These are phyloP conservation scores for Empidonax alnorum DNA, from an alignment of 2,113 vertebrate genomes.

Conservation along the genomic window DNA sequence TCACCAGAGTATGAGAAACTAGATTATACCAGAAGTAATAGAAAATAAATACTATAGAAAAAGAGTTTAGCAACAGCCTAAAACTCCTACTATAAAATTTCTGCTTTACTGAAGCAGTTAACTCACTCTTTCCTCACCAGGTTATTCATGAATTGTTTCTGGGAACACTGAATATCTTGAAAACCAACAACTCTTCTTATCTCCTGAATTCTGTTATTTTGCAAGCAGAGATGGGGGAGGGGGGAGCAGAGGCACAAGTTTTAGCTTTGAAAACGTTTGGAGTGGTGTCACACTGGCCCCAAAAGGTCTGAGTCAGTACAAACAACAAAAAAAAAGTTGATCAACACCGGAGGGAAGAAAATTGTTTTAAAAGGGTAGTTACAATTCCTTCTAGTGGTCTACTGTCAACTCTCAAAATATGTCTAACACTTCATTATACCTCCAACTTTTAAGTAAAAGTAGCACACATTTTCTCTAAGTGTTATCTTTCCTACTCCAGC, in stretches of 20 bases:
- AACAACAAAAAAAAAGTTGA: neutral
- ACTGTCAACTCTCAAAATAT: neutral
- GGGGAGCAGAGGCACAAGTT: too few relatives aligned
- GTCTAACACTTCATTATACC: neutral
- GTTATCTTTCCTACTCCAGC: neutral
- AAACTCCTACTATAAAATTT: neutral
- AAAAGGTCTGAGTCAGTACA: neutral
- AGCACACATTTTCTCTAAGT: neutral
- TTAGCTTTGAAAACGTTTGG: neutral
- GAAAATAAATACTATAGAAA: neutral
- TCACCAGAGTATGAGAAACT: neutral
- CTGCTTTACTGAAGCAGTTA: neutral
- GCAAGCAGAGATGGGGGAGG: neutral
- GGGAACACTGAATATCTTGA: neutral
- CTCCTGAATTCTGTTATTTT: neutral
- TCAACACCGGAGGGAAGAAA: neutral
- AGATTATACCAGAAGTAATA: neutral
- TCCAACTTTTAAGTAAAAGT: neutral
- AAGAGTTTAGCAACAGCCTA: neutral
- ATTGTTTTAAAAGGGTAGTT: neutral
- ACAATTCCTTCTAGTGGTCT: neutral
- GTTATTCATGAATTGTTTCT: neutral
- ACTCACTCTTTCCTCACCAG: neutral
- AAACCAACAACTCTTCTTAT: neutral
- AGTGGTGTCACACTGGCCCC: neutral